Percentiles rank a stretch among this genome's conserved stretches.
Evolutionary conservation across 2,888 invertebrate species (phyloP).

Genomic region (Dryococelus australis): DNA sequence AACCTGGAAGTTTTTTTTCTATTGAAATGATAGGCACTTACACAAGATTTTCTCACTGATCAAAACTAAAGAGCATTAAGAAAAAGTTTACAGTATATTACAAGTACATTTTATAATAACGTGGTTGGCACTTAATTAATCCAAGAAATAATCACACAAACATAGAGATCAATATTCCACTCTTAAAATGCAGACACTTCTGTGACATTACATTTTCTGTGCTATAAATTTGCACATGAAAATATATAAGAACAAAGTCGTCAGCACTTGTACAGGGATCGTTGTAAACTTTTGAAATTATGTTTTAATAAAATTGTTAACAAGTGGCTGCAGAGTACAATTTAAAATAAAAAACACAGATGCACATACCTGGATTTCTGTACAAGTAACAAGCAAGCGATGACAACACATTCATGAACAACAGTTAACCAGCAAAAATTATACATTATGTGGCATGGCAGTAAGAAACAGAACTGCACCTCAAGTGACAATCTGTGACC

Average conservation of each 20-base stretch:
- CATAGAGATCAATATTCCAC: too few species aligned
- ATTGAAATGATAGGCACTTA: too few species aligned
- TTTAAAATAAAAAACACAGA: background rate
- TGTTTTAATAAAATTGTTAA: background rate
- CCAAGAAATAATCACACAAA: too few species aligned
- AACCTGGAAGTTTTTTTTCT: too few species aligned
- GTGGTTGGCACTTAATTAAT: too few species aligned
- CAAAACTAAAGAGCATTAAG: too few species aligned
- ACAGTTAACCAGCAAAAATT: background rate
- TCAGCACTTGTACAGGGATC: background rate
- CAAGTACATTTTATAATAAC: too few species aligned
- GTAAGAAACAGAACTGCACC: background rate
- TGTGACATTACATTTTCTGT: background rate
- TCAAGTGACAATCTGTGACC: background rate
- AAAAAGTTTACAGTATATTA: too few species aligned
- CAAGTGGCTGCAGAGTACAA: slow-evolving; percentile 9
- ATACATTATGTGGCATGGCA: background rate
- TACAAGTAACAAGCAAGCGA: background rate
- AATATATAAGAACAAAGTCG: background rate
- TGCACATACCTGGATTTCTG: background rate
- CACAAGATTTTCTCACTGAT: too few species aligned
- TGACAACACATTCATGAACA: background rate
- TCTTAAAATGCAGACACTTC: background rate
- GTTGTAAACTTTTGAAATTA: background rate
- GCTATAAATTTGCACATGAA: background rate